Conservation (phyloP, 2,888 invertebrate species). For the Poecilus cupreus region DNA sequence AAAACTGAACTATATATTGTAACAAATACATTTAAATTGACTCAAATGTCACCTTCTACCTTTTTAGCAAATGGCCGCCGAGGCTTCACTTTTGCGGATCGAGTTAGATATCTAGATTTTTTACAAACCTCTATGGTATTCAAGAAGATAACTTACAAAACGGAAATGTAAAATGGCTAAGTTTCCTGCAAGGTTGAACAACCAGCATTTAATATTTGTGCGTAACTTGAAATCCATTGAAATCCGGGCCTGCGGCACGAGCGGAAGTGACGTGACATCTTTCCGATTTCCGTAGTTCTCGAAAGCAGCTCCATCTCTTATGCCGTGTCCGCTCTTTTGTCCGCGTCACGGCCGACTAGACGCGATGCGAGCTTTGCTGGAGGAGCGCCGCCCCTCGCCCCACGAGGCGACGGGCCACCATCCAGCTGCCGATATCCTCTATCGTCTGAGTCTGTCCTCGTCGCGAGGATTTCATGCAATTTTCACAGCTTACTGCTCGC, state of each 20-base stretch:
- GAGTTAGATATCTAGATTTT: too few species aligned
- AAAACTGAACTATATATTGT: too few species aligned
- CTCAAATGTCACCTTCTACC: too few species aligned
- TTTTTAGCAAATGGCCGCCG: too few species aligned
- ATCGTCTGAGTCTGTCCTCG: background rate
- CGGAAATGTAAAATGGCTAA: too few species aligned
- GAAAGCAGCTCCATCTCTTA: constrained; percentile 55
- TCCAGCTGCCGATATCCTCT: background rate
- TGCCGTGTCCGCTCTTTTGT: constrained; percentile 53
- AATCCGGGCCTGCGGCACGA: constrained; percentile 9
- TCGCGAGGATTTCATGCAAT: constrained; percentile 66
- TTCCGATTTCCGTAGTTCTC: constrained; percentile 54
- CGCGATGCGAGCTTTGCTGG: constrained; percentile 3
- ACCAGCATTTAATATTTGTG: too few species aligned
- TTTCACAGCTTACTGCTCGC: constrained; percentile 67
- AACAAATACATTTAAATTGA: too few species aligned
- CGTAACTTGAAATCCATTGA: background rate
- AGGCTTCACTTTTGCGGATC: too few species aligned
- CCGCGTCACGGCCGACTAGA: constrained; percentile 53
- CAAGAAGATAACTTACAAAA: too few species aligned
- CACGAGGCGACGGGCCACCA: background rate
- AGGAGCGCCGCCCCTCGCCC: background rate
- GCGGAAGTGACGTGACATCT: constrained; percentile 52
- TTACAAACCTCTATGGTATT: too few species aligned
- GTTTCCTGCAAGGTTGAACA: too few species aligned